Evolutionary conservation across 2,113 vertebrate genomes (phyloP).

Genomic region (Cygnus atratus): DNA sequence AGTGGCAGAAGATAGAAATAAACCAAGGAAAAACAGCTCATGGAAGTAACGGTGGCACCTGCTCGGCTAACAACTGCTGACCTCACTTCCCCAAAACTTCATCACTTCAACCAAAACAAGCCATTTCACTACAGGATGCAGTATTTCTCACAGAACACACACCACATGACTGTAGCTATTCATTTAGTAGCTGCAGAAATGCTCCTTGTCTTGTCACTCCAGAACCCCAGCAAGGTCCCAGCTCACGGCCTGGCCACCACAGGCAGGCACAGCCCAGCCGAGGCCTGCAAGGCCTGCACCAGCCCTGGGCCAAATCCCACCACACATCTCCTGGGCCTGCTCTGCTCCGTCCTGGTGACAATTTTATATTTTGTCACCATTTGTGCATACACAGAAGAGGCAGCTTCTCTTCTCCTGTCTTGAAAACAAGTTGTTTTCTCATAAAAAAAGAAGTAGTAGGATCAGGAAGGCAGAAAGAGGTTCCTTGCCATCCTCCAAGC

Average conservation of each 20-base stretch:
- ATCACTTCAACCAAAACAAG: fast-evolving
- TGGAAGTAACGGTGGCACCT: not conserved
- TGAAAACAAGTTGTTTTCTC: not conserved
- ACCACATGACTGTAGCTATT: fast-evolving
- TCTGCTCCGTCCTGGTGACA: fast-evolving
- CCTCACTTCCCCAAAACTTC: not conserved
- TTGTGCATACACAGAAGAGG: not conserved
- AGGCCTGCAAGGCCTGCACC: not conserved
- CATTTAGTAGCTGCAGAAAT: not conserved
- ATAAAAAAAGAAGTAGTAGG: not conserved
- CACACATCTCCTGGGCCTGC: fast-evolving
- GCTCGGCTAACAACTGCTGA: not conserved
- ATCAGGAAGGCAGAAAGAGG: not conserved
- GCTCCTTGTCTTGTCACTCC: not conserved
- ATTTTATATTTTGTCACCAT: fast-evolving
- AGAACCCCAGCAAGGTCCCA: too few species aligned
- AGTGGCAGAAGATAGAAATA: not conserved
- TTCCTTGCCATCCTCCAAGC: not conserved
- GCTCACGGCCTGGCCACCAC: not conserved
- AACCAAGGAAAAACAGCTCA: not conserved
- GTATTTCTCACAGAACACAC: fast-evolving
- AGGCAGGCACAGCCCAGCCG: fast-evolving
- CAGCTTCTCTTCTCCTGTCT: not conserved
- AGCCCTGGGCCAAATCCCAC: not conserved
- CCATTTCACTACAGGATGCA: not conserved